phyloP scores from a whole-genome alignment of 2,797 vertebrate species.

The Micropoecilia bifurca region DNA sequence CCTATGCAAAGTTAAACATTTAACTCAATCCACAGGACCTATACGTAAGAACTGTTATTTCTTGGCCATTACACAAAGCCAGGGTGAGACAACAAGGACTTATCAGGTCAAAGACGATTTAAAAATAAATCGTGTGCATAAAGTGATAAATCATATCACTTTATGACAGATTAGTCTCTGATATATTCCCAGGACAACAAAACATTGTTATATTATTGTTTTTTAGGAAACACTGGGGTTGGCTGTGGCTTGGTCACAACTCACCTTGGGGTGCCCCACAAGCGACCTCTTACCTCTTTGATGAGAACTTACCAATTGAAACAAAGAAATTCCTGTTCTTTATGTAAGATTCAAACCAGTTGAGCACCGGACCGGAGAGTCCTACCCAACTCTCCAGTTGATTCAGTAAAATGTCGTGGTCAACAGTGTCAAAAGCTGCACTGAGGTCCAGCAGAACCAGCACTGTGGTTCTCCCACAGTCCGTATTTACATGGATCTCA shows the following conservation, averaged over 20 bases:
- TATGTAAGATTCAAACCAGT: no score
- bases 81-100: neutral
- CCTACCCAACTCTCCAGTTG: no score
- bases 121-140: neutral
- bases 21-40: constrained; percentile 23
- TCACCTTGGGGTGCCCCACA: neutral
- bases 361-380: no score
- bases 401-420: no score
- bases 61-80: neutral
- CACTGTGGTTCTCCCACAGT: no score
- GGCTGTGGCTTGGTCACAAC: neutral
- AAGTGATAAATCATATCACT: no score
- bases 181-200: neutral
- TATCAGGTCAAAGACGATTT: neutral
- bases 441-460: no score
- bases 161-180: neutral
- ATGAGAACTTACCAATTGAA: no score
- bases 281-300: no score
- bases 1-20: constrained; percentile 35
- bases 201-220: neutral
- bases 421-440: no score
- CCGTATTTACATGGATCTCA: no score
- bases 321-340: no score
- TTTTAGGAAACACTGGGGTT: neutral
- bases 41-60: neutral